phyloP scores from a whole-genome alignment of 2,113 vertebrate species.

The Epinephelus cyanopodus region DNA sequence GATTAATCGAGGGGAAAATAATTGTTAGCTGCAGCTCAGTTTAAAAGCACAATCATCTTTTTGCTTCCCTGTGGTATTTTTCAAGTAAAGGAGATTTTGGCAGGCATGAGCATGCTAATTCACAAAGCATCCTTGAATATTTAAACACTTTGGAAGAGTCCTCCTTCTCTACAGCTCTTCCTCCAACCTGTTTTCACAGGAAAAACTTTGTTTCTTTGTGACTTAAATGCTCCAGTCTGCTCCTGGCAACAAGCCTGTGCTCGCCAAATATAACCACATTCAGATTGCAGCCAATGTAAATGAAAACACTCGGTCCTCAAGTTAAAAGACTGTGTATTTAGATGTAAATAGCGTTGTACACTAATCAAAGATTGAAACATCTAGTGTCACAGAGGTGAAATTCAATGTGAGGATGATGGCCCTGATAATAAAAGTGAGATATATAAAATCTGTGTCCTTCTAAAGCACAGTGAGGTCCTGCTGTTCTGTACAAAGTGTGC shows the following conservation, averaged over 20 bases:
- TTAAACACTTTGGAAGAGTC: background rate
- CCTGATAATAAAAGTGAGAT: background rate
- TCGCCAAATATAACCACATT: background rate
- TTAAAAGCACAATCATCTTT: background rate
- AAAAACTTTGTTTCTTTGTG: background rate
- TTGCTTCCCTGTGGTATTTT: background rate
- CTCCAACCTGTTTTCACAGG: background rate
- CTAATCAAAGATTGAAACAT: too few species aligned
- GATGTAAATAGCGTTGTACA: background rate
- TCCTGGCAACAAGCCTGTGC: background rate
- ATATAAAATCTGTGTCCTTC: background rate
- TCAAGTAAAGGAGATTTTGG: background rate
- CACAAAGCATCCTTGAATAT: background rate
- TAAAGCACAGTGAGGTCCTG: background rate
- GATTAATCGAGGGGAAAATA: background rate
- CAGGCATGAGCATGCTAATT: background rate
- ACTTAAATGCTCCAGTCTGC: background rate
- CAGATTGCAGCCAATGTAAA: background rate
- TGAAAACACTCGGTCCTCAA: background rate
- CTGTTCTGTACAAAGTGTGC: background rate
- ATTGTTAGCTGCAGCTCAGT: background rate
- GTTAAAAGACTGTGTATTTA: background rate
- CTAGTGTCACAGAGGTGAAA: too few species aligned
- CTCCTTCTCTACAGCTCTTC: background rate
- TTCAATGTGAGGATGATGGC: too few species aligned